These are phyloP conservation scores for Drosophila oshimai DNA, from an alignment of 1,140 invertebrate species.

Conservation along the genomic window DNA sequence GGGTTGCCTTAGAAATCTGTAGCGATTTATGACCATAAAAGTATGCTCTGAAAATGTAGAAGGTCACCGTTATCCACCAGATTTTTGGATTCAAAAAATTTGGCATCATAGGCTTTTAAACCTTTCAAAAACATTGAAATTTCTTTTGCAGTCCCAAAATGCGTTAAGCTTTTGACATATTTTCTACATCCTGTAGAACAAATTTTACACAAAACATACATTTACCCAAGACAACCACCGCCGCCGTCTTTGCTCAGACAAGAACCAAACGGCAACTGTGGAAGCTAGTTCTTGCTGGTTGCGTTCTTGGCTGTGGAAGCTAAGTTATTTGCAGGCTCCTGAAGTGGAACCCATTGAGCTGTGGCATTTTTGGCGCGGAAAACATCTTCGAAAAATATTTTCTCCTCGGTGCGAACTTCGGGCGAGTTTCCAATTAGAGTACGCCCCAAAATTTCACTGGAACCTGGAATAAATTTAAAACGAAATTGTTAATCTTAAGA, in stretches of 20 bases:
- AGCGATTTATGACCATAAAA: too few relatives aligned
- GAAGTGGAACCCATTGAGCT: slow-evolving; percentile 84
- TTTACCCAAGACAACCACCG: slow-evolving; percentile 14
- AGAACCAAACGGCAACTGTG: slow-evolving; percentile 15
- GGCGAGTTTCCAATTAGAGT: slow-evolving; percentile 83
- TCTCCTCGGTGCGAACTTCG: slow-evolving; percentile 83
- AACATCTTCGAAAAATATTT: slow-evolving; percentile 84
- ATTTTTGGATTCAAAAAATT: too few relatives aligned
- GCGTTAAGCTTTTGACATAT: background rate
- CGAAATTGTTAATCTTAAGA: background rate
- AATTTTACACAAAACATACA: background rate
- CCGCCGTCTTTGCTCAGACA: slow-evolving; percentile 6
- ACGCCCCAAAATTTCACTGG: slow-evolving; percentile 84
- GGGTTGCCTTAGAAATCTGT: too few relatives aligned
- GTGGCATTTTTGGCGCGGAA: slow-evolving; percentile 85
- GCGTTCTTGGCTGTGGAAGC: slow-evolving; percentile 46
- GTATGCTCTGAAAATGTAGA: too few relatives aligned
- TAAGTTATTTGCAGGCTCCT: slow-evolving; percentile 64
- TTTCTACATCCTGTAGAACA: background rate
- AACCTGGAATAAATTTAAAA: slow-evolving; percentile 59
- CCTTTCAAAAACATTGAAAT: too few relatives aligned
- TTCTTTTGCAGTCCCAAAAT: slow-evolving; percentile 3
- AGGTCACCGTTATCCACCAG: too few relatives aligned
- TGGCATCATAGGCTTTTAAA: too few relatives aligned
- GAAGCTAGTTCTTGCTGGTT: slow-evolving; percentile 54